Evolutionary conservation across 1,140 invertebrate genomes (phyloP).

Genomic region (Eupristina koningsbergeri): DNA sequence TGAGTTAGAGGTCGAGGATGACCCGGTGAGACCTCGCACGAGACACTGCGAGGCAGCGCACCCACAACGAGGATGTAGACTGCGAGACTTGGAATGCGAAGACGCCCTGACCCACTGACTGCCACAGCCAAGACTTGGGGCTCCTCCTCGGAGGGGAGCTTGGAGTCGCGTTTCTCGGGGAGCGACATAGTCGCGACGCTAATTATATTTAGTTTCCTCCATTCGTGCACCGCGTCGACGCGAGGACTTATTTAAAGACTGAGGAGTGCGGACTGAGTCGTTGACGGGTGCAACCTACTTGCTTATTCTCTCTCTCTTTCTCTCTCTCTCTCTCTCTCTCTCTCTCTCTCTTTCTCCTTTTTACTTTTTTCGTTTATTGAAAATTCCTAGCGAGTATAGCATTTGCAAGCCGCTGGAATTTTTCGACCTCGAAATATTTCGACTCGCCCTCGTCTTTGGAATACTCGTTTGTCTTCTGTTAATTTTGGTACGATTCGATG

Average conservation of each 20-base stretch:
- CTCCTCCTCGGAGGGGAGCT: not conserved
- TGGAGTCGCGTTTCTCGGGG: too few relatives aligned
- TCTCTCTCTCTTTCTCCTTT: not conserved
- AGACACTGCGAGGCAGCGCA: not conserved
- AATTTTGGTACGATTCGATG: not conserved
- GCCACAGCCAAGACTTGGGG: slow-evolving; percentile 62
- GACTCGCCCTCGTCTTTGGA: not conserved
- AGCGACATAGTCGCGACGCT: slow-evolving; percentile 49
- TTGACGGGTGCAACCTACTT: not conserved
- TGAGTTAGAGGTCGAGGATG: not conserved
- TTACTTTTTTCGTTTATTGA: too few relatives aligned
- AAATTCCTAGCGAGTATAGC: too few relatives aligned
- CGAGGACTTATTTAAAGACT: slow-evolving; percentile 71
- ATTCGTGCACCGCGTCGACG: slow-evolving; percentile 49
- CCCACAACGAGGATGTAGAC: slow-evolving; percentile 5
- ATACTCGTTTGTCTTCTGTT: too few relatives aligned
- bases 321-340: not conserved
- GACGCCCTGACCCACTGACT: slow-evolving; percentile 72
- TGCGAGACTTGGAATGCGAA: slow-evolving; percentile 61
- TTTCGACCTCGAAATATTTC: not conserved
- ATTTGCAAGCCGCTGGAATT: too few relatives aligned
- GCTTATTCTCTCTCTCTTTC: not conserved
- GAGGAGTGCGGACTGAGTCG: slow-evolving; percentile 56
- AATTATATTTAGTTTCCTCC: slow-evolving; percentile 69
- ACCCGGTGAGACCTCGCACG: not conserved